A percentile compares a stretch with the other conserved stretches of the same genome.
These are phyloP conservation scores for Tenthredo livida DNA, from an alignment of 2,888 invertebrate genomes.

Conservation along the genomic window DNA sequence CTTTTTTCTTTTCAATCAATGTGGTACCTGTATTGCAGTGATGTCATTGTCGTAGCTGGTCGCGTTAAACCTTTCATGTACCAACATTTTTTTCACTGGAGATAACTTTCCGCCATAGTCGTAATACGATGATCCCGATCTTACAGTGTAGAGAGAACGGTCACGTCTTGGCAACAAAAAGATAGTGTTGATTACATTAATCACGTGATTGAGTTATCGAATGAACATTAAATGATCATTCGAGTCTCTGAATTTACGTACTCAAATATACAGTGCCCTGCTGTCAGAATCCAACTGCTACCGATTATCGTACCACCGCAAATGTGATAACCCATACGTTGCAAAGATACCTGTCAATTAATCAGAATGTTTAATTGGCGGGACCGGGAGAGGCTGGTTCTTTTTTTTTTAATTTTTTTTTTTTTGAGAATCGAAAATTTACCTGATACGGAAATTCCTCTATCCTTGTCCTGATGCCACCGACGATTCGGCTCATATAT, in stretches of 20 bases:
- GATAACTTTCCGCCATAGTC: constrained; percentile 63
- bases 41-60: constrained; percentile 70
- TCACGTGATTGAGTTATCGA: not conserved
- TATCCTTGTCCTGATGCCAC: constrained; percentile 61
- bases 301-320: constrained; percentile 71
- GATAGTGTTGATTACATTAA: not conserved
- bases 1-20: not conserved
- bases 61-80: constrained; percentile 67
- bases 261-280: constrained; percentile 62
- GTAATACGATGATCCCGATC: constrained; percentile 49
- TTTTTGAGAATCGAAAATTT: not conserved
- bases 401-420: not conserved
- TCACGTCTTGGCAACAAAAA: not conserved
- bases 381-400: not conserved
- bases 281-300: constrained; percentile 68
- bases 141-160: constrained; percentile 48
- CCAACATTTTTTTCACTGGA: constrained; percentile 60
- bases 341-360: constrained; percentile 64
- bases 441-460: constrained; percentile 61
- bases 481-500: constrained; percentile 61
- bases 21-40: constrained; percentile 67
- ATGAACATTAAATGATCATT: too few relatives aligned
- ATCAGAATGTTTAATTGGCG: constrained; percentile 3
- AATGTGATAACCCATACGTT: constrained; percentile 61
- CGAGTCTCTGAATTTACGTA: not conserved